phyloP scores from a whole-genome alignment of 2,888 invertebrate species.

The Epirrhoe alternata region DNA sequence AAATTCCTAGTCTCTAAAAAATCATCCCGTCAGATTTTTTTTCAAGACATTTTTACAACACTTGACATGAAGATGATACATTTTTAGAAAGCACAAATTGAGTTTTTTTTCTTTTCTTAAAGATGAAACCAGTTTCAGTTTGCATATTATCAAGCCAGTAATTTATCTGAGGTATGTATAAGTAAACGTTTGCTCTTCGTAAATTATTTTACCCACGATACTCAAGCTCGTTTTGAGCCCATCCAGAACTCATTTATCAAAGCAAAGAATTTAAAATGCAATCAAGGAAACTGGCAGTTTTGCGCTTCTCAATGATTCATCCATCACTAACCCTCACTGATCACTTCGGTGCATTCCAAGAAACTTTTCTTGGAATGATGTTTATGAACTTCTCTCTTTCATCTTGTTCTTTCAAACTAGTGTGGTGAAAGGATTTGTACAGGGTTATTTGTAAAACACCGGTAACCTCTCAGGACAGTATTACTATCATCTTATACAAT shows the following conservation, averaged over 20 bases:
- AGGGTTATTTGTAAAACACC: no score
- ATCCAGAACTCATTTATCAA: constrained; percentile 22
- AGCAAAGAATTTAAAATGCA: constrained; percentile 25
- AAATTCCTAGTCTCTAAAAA: no score
- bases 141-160: constrained; percentile 10
- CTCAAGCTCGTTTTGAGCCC: constrained; percentile 18
- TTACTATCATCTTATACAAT: no score
- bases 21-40: no score
- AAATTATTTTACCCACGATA: constrained; percentile 20
- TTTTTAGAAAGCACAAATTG: no score
- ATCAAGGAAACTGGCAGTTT: constrained; percentile 22
- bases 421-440: no score
- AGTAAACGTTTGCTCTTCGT: constrained; percentile 22
- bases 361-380: background rate
- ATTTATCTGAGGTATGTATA: constrained; percentile 21
- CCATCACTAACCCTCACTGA: background rate
- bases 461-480: no score
- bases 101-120: background rate
- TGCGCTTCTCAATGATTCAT: background rate
- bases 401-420: no score
- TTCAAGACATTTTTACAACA: no score
- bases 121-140: constrained; percentile 8
- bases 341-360: background rate
- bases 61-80: no score
- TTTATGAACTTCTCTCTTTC: background rate